Conservation (phyloP, 2,888 invertebrate genomes). For the Drosophila flavopinicola region DNA sequence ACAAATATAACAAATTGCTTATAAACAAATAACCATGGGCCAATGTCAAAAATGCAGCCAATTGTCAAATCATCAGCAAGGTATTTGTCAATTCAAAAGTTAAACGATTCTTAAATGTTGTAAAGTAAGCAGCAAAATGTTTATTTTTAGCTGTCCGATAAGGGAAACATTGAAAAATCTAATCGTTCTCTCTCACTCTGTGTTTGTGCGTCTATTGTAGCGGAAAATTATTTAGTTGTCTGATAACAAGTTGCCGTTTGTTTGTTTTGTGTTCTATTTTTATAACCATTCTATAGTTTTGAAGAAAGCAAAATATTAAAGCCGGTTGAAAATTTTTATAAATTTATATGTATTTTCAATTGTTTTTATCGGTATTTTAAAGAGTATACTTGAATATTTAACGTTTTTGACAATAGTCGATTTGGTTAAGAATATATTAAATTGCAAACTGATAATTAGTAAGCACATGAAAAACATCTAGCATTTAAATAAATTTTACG, state of each 20-base stretch:
- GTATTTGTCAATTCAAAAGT: conserved; percentile 2
- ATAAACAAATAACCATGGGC: conserved; percentile 40
- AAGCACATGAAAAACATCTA: too few relatives aligned
- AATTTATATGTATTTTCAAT: too few relatives aligned
- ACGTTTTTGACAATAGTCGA: too few relatives aligned
- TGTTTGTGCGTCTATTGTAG: neutral
- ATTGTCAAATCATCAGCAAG: conserved; percentile 8
- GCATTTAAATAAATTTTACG: too few relatives aligned
- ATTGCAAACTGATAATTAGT: too few relatives aligned
- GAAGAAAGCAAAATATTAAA: too few relatives aligned
- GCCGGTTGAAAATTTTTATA: too few relatives aligned
- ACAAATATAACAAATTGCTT: conserved; percentile 26
- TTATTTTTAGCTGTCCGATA: conserved; percentile 21
- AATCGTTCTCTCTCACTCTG: neutral
- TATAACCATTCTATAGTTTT: neutral
- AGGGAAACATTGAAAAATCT: conserved; percentile 2
- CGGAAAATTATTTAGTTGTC: neutral
- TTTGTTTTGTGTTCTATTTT: neutral
- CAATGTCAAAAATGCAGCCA: conserved; percentile 65
- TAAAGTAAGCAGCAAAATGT: neutral
- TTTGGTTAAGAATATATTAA: too few relatives aligned
- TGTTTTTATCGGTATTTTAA: too few relatives aligned
- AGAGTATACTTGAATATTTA: too few relatives aligned
- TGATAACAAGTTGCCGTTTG: conserved; percentile 12
- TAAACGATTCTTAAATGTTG: conserved; percentile 2